These are phyloP conservation scores for Andrena cerasifolii DNA, from an alignment of 1,140 invertebrate species.

Conservation along the genomic window DNA sequence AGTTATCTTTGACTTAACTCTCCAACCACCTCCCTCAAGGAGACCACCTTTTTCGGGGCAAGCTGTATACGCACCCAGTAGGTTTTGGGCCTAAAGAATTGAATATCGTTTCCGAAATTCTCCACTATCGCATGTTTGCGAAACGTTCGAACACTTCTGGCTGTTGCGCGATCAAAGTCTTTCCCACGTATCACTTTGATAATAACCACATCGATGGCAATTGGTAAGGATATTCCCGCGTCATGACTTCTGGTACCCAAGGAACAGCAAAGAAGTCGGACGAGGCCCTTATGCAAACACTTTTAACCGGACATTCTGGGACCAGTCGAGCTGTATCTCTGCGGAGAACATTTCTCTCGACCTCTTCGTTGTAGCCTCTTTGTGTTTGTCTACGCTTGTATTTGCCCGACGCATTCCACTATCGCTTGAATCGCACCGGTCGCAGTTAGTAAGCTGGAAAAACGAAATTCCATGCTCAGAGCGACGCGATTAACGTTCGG, in stretches of 20 bases:
- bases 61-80: too few relatives aligned
- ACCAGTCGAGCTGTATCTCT: slow-evolving; percentile 60
- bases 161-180: too few relatives aligned
- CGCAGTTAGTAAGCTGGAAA: slow-evolving; percentile 34
- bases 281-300: slow-evolving; percentile 69
- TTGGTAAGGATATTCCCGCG: slow-evolving; percentile 21
- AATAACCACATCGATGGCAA: background rate
- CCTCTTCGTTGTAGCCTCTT: slow-evolving; percentile 64
- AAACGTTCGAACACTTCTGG: too few relatives aligned
- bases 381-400: slow-evolving; percentile 69
- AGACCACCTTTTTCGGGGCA: too few relatives aligned
- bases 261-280: slow-evolving; percentile 59
- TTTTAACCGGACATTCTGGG: slow-evolving; percentile 69
- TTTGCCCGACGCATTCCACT: slow-evolving; percentile 73
- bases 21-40: too few relatives aligned
- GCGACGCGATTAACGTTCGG: background rate
- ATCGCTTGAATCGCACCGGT: slow-evolving; percentile 59
- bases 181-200: background rate
- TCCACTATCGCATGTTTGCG: too few relatives aligned
- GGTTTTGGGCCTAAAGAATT: too few relatives aligned
- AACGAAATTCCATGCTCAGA: slow-evolving; percentile 20
- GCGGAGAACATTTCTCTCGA: slow-evolving; percentile 59
- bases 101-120: too few relatives aligned
- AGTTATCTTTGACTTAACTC: too few relatives aligned
- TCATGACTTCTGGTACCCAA: slow-evolving; percentile 48